A percentile compares a stretch with the other conserved stretches of the same genome.
These are phyloP conservation scores for Lucilia cuprina DNA, from an alignment of 1,140 invertebrate genomes.

Conservation along the genomic window DNA sequence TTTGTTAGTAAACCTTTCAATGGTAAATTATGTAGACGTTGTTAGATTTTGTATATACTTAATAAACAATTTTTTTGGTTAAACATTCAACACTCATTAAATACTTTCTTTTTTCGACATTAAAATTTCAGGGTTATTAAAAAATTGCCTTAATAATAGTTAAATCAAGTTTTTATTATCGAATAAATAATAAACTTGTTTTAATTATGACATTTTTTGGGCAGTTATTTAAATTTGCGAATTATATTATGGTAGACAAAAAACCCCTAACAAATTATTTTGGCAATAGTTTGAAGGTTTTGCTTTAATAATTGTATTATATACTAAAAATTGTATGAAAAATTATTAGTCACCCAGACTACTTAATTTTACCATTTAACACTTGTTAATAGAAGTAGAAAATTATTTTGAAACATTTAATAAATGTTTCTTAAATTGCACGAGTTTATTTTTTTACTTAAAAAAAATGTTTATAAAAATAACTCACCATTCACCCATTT, in stretches of 20 bases:
- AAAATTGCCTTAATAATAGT: background rate
- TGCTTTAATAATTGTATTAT: no score
- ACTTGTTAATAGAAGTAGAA: background rate
- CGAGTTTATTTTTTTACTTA: no score
- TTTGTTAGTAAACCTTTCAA: background rate
- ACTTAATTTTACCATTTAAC: background rate
- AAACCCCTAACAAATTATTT: no score
- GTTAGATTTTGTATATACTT: background rate
- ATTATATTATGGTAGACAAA: background rate
- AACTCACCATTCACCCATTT: constrained; percentile 86
- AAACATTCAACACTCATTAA: background rate
- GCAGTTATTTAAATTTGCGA: background rate
- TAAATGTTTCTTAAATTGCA: background rate
- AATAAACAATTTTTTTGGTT: background rate
- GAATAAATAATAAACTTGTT: background rate
- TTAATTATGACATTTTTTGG: background rate
- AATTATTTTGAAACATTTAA: background rate
- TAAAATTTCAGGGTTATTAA: constrained; percentile 12
- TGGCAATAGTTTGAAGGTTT: no score
- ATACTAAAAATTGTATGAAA: no score
- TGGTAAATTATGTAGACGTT: background rate
- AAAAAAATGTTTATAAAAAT: background rate
- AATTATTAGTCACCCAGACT: no score
- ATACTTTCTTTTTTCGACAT: background rate
- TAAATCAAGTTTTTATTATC: background rate